Evolutionary conservation across 2,888 invertebrate genomes (phyloP).

Genomic region (Bellardia bayeri): DNA sequence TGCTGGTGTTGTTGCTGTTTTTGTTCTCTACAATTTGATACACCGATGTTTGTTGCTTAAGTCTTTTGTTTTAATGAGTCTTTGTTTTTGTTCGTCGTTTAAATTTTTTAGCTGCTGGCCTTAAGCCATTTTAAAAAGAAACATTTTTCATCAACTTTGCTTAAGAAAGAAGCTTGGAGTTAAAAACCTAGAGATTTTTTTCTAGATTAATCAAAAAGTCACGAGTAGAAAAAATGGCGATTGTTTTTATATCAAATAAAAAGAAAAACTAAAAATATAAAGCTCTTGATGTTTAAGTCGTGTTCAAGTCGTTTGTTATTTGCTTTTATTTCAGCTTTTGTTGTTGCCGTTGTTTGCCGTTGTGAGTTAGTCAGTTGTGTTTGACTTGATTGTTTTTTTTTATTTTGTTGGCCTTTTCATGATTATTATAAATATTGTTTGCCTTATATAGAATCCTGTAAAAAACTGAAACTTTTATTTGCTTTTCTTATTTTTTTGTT

Average conservation of each 20-base stretch:
- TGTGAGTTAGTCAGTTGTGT: not conserved
- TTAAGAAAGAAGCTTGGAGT: conserved; percentile 42
- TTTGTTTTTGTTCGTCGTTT: conserved; percentile 15
- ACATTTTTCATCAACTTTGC: conserved; percentile 28
- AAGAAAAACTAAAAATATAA: not conserved
- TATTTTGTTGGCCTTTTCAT: conserved; percentile 57
- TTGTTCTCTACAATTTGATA: conserved; percentile 3
- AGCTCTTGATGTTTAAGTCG: conserved; percentile 61
- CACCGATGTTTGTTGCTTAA: conserved; percentile 53
- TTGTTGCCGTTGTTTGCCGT: not conserved
- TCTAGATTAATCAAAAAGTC: conserved; percentile 68
- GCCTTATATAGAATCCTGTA: conserved; percentile 69
- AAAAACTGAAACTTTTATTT: conserved; percentile 56
- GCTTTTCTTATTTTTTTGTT: not conserved
- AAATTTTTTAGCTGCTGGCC: conserved; percentile 56
- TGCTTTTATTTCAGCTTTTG: not conserved
- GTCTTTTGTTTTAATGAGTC: conserved; percentile 67
- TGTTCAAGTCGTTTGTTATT: conserved; percentile 58
- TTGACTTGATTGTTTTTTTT: conserved; percentile 17
- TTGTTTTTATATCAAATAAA: conserved; percentile 40
- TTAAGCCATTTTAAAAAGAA: conserved; percentile 46
- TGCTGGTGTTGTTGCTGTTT: not conserved
- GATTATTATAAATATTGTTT: conserved; percentile 70
- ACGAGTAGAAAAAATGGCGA: conserved; percentile 63
- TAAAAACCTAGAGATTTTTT: conserved; percentile 54